These are phyloP conservation scores for Pogonomyrmex californicus DNA, from an alignment of 1,140 invertebrate genomes.

Conservation along the genomic window DNA sequence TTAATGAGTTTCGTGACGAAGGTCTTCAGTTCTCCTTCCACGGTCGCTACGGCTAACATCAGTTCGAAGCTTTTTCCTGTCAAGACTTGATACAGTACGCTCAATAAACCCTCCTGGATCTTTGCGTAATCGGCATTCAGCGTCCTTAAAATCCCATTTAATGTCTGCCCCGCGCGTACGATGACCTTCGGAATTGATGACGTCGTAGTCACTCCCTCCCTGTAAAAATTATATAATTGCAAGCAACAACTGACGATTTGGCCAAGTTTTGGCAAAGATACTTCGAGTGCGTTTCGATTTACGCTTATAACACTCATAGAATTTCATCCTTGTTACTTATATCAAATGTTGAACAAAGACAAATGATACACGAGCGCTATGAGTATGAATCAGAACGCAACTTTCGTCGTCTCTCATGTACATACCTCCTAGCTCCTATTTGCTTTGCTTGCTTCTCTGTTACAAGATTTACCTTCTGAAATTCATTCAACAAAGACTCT, in stretches of 20 bases:
- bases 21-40: slow-evolving; percentile 95
- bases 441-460: slow-evolving; percentile 92
- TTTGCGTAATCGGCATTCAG: slow-evolving; percentile 95
- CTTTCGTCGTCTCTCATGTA: background rate
- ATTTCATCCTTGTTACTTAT: no score
- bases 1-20: slow-evolving; percentile 96
- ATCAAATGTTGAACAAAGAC: no score
- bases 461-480: slow-evolving; percentile 93
- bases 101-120: slow-evolving; percentile 92
- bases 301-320: no score
- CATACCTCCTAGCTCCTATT: slow-evolving; percentile 90
- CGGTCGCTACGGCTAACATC: slow-evolving; percentile 95
- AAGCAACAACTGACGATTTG: background rate
- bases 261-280: slow-evolving; percentile 1
- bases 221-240: slow-evolving; percentile 60
- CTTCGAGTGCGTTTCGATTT: background rate
- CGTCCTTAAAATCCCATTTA: slow-evolving; percentile 95
- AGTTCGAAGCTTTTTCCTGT: slow-evolving; percentile 94
- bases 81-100: slow-evolving; percentile 91
- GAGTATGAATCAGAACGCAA: no score
- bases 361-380: no score
- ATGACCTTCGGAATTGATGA: slow-evolving; percentile 92
- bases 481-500: slow-evolving; percentile 93
- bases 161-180: slow-evolving; percentile 94
- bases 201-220: slow-evolving; percentile 87